Evolutionary conservation across 2,113 vertebrate species (phyloP).

Genomic region (Pelvicachromis taeniatus): DNA sequence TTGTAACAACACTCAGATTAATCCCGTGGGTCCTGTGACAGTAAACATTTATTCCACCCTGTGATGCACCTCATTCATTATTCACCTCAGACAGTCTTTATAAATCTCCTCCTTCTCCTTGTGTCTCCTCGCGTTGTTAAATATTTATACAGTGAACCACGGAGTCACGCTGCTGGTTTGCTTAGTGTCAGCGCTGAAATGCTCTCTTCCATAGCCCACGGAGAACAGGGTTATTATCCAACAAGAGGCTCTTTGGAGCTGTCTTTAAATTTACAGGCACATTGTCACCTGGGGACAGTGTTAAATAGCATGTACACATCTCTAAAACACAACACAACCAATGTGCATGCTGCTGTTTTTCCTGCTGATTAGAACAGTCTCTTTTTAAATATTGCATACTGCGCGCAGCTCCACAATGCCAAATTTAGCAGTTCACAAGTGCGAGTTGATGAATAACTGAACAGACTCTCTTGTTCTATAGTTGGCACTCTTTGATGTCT

Average conservation of each 20-base stretch:
- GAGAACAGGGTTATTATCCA: neutral
- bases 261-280: neutral
- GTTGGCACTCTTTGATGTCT: neutral
- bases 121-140: slow-evolving; percentile 24
- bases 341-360: neutral
- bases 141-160: slow-evolving; percentile 55
- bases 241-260: neutral
- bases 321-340: neutral
- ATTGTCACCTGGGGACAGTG: neutral
- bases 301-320: neutral
- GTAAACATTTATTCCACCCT: slow-evolving; percentile 11
- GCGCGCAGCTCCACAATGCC: neutral
- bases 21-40: neutral
- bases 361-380: neutral
- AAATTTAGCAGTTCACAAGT: neutral
- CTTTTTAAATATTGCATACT: neutral
- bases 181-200: neutral
- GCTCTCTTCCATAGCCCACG: neutral
- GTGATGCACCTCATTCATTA: slow-evolving; percentile 49
- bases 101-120: slow-evolving; percentile 34
- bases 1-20: neutral
- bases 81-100: slow-evolving; percentile 50
- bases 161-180: slow-evolving; percentile 17
- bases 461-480: neutral
- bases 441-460: neutral